Percentiles rank a stretch among this genome's conserved stretches.
These are phyloP conservation scores for Helicoverpa zea DNA, from an alignment of 1,140 invertebrate species.

Conservation along the genomic window DNA sequence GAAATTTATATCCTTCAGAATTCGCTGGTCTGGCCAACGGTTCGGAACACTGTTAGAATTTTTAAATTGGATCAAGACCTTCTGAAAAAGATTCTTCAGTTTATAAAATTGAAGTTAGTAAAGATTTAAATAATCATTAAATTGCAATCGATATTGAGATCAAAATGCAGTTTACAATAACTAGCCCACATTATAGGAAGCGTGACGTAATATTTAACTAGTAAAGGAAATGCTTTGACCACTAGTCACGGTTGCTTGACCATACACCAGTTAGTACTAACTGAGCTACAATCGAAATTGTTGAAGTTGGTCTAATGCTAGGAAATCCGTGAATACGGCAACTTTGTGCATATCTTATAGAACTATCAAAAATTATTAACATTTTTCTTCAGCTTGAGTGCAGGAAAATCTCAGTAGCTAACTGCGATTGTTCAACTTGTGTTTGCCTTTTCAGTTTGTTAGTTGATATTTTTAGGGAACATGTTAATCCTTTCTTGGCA, in stretches of 20 bases:
- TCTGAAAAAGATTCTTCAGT: too few relatives aligned
- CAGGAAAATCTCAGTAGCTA: neutral
- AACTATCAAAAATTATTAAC: neutral
- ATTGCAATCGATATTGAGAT: too few relatives aligned
- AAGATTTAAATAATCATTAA: too few relatives aligned
- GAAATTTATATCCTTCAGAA: too few relatives aligned
- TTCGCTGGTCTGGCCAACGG: too few relatives aligned
- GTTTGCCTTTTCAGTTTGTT: too few relatives aligned
- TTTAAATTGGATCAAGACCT: too few relatives aligned
- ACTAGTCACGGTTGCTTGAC: slow-evolving; percentile 20
- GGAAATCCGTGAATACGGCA: slow-evolving; percentile 16
- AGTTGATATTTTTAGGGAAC: too few relatives aligned
- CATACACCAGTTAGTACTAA: slow-evolving; percentile 4
- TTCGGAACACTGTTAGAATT: too few relatives aligned
- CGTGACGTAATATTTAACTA: slow-evolving; percentile 34
- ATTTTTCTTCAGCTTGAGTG: neutral
- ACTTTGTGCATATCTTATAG: neutral
- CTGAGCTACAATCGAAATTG: slow-evolving; percentile 5
- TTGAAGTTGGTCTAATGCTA: neutral
- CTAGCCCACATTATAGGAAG: slow-evolving; percentile 23
- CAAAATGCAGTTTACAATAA: slow-evolving; percentile 5
- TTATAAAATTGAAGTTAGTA: too few relatives aligned
- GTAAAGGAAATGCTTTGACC: slow-evolving; percentile 36
- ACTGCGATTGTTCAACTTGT: too few relatives aligned
- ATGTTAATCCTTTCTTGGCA: too few relatives aligned